Evolutionary conservation across 2,888 invertebrate genomes (phyloP).

Genomic region (Eilema caniola): DNA sequence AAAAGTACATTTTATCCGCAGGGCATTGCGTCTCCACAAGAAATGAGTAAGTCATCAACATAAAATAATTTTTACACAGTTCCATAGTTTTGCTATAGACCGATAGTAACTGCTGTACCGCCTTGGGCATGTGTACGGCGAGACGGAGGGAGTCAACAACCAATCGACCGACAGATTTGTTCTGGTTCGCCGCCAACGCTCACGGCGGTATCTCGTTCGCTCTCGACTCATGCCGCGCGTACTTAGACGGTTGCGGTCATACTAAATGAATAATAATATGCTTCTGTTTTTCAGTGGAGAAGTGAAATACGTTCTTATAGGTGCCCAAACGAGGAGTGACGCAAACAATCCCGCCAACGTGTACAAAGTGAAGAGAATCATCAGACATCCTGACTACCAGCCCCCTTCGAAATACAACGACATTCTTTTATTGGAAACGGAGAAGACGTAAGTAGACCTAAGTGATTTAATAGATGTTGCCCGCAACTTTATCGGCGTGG

Average conservation of each 20-base stretch:
- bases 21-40: slow-evolving; percentile 34
- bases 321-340: slow-evolving; percentile 47
- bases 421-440: slow-evolving; percentile 62
- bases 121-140: too few relatives aligned
- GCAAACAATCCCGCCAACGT: slow-evolving; percentile 38
- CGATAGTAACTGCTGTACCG: too few relatives aligned
- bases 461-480: too few relatives aligned
- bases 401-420: slow-evolving; percentile 62
- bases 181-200: too few relatives aligned
- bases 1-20: slow-evolving; percentile 33
- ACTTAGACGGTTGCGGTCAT: too few relatives aligned
- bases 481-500: too few relatives aligned
- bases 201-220: too few relatives aligned
- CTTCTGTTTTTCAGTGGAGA: slow-evolving; percentile 42
- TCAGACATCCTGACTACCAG: slow-evolving; percentile 57
- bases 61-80: too few relatives aligned
- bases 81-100: too few relatives aligned
- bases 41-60: slow-evolving; percentile 23
- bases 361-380: slow-evolving; percentile 49
- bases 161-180: too few relatives aligned
- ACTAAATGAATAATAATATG: not conserved
- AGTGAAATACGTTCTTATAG: slow-evolving; percentile 46
- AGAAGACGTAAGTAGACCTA: slow-evolving; percentile 52
- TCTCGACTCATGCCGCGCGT: too few relatives aligned
- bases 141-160: too few relatives aligned